Percentiles rank a stretch among this genome's conserved stretches.
Conservation (phyloP, 1,140 invertebrate genomes). For the Drepana arcuata region DNA sequence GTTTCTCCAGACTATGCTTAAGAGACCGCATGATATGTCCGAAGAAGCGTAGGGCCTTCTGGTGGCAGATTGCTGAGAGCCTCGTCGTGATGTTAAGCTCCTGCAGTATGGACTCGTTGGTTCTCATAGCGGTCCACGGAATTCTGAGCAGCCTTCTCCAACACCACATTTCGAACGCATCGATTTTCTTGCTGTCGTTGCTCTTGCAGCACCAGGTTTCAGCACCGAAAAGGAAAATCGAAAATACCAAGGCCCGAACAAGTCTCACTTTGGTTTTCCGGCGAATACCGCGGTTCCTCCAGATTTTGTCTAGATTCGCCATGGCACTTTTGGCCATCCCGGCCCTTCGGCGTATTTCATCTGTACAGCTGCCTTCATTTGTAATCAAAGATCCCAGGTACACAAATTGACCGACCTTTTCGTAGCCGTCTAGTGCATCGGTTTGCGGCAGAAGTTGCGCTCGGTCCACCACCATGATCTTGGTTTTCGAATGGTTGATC, state of each 20-base stretch:
- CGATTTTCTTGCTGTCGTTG: constrained; percentile 12
- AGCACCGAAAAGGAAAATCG: constrained; percentile 13
- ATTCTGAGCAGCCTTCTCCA: constrained; percentile 14
- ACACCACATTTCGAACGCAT: constrained; percentile 26
- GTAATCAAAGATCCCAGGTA: neutral
- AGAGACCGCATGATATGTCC: too few relatives aligned
- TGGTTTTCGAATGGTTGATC: neutral
- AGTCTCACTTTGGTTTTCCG: constrained; percentile 6
- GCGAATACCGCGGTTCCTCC: constrained; percentile 7
- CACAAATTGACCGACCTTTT: neutral
- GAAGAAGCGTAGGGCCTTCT: neutral
- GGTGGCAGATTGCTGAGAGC: neutral
- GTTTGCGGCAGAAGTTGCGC: neutral
- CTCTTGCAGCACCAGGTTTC: constrained; percentile 20
- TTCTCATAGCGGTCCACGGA: constrained; percentile 14
- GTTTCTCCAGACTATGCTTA: too few relatives aligned
- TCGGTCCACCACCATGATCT: neutral
- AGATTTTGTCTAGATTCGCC: constrained; percentile 7
- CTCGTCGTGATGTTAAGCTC: constrained; percentile 2
- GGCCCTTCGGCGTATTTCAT: constrained; percentile 2
- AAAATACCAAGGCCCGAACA: constrained; percentile 6
- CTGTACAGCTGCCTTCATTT: neutral
- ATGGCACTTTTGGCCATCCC: constrained; percentile 9
- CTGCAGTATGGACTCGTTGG: constrained; percentile 3
- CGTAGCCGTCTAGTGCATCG: neutral